Evolutionary conservation across 2,113 vertebrate species (phyloP).

Genomic region (Lophochroa leadbeateri): DNA sequence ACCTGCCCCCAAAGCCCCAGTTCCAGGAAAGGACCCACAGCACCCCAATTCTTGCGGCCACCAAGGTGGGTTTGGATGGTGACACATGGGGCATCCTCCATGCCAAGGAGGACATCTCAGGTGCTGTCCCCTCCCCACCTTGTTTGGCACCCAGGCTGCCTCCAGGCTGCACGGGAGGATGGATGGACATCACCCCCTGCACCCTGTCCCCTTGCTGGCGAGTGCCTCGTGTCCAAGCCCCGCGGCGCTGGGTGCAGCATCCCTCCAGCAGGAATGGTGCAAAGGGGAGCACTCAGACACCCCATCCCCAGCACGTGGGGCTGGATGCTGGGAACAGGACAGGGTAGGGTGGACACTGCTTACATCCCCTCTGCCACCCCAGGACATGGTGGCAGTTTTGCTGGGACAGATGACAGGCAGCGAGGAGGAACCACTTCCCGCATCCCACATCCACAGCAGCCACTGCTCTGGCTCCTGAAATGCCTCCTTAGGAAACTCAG

Average conservation of each 20-base stretch:
- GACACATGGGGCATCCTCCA: background rate
- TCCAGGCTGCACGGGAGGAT: accelerated
- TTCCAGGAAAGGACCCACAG: background rate
- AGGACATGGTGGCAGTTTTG: background rate
- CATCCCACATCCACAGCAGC: background rate
- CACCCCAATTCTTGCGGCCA: background rate
- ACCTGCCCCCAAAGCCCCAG: background rate
- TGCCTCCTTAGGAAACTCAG: slow-evolving; percentile 20
- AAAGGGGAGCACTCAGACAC: background rate
- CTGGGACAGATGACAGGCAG: background rate
- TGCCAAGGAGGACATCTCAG: background rate
- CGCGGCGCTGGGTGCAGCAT: background rate
- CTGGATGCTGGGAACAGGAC: background rate
- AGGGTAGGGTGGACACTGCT: background rate
- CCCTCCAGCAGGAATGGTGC: background rate
- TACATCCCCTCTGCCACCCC: background rate
- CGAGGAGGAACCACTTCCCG: background rate
- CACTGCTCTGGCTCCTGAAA: background rate
- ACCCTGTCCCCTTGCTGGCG: background rate
- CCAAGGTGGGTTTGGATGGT: background rate
- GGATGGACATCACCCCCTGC: background rate
- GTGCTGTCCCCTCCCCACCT: background rate
- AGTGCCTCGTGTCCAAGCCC: background rate
- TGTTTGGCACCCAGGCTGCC: background rate
- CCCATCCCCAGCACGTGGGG: accelerated